These are phyloP conservation scores for Aspiorhynchus laticeps DNA, from an alignment of 2,113 vertebrate species.

Conservation along the genomic window DNA sequence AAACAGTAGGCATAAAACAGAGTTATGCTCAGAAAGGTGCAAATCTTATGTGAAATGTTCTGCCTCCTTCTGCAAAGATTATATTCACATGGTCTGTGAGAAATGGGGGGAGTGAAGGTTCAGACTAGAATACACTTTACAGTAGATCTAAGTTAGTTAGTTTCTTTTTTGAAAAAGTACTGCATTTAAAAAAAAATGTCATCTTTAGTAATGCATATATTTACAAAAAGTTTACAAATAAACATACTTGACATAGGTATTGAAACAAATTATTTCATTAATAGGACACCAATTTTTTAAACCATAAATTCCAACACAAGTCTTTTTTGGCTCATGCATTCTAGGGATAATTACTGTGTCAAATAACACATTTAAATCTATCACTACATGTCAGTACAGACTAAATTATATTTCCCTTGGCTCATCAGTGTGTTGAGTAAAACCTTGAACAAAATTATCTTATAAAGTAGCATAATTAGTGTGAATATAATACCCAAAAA, in stretches of 20 bases:
- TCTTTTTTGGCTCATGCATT: background rate
- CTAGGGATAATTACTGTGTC: background rate
- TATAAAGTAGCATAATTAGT: conserved; percentile 1
- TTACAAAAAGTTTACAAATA: background rate
- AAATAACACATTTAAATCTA: background rate
- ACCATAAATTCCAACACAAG: no score
- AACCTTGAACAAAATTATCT: background rate
- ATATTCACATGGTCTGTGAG: background rate
- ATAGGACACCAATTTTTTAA: no score
- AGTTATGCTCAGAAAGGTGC: no score
- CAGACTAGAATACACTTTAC: no score
- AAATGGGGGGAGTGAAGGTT: background rate
- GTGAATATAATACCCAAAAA: background rate
- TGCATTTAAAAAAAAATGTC: no score
- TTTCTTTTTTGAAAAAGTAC: no score
- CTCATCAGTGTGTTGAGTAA: background rate
- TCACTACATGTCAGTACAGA: background rate
- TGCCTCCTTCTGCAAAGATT: background rate
- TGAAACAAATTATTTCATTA: no score
- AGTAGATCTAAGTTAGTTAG: no score
- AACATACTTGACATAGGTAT: background rate
- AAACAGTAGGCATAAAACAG: no score
- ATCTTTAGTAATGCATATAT: no score
- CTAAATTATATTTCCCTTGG: background rate
- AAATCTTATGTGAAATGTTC: no score